Percentiles rank a stretch among this genome's conserved stretches.
phyloP scores from a whole-genome alignment of 2,113 vertebrate species.

The Embiotoca jacksoni region DNA sequence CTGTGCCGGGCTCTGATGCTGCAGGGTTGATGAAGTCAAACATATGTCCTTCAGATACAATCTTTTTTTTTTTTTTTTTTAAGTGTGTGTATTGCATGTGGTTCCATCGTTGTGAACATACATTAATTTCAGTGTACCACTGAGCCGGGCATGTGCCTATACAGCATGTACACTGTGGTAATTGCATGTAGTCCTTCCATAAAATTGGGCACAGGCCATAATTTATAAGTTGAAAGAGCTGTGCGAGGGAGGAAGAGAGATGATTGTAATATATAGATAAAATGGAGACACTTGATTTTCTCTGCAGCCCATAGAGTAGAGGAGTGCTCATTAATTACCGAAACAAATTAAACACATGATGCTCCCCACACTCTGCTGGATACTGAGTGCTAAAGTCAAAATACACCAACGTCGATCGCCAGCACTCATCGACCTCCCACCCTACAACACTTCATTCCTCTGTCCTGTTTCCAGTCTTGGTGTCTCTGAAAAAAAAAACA shows the following conservation, averaged over 20 bases:
- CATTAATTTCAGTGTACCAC: constrained; percentile 15
- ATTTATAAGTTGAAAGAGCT: constrained; percentile 45
- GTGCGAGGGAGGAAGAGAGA: constrained; percentile 24
- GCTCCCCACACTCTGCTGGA: constrained; percentile 44
- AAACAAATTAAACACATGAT: constrained; percentile 72
- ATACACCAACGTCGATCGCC: too few relatives aligned
- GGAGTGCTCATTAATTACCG: constrained; percentile 74
- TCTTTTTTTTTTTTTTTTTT: too few relatives aligned
- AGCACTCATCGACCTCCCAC: too few relatives aligned
- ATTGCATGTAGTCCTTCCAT: constrained; percentile 73
- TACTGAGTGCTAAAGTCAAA: constrained; percentile 9
- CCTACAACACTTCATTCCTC: too few relatives aligned
- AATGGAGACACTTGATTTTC: constrained; percentile 68
- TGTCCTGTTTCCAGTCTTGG: too few relatives aligned
- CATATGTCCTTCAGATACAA: constrained; percentile 69
- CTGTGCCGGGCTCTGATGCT: constrained; percentile 30
- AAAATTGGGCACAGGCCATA: constrained; percentile 58
- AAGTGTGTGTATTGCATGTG: background rate
- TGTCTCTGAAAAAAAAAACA: too few relatives aligned
- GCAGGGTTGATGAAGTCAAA: constrained; percentile 69
- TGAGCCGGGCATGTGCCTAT: background rate
- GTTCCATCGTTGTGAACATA: constrained; percentile 12
- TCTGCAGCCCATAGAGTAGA: constrained; percentile 41
- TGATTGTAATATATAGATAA: constrained; percentile 69
- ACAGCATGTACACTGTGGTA: constrained; percentile 42